phyloP scores from a whole-genome alignment of 1,140 invertebrate species.

The Maconellicoccus hirsutus region DNA sequence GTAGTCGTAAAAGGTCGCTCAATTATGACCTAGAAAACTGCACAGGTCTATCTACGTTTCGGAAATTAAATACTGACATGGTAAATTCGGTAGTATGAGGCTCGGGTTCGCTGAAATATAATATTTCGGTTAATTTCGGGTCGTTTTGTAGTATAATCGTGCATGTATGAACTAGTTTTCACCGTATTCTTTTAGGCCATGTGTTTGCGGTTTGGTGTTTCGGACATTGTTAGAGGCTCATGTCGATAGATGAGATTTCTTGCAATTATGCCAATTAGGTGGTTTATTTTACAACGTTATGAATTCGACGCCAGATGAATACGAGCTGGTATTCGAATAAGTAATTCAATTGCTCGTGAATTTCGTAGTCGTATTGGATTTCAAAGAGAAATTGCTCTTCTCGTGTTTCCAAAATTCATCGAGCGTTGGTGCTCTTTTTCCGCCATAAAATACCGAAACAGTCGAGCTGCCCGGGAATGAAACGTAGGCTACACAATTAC shows the following conservation, averaged over 20 bases:
- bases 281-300: neutral
- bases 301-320: too few species aligned
- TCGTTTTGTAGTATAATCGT: neutral
- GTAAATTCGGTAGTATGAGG: neutral
- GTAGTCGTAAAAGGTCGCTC: neutral
- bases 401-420: too few species aligned
- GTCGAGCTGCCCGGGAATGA: too few species aligned
- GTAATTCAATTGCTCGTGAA: too few species aligned
- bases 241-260: neutral
- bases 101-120: neutral
- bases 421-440: too few species aligned
- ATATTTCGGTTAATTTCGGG: neutral
- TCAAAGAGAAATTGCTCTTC: neutral
- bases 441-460: too few species aligned
- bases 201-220: neutral
- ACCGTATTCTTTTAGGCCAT: too few species aligned
- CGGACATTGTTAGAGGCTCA: neutral
- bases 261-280: neutral
- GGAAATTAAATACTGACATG: neutral
- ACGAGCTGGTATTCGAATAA: too few species aligned
- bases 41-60: neutral
- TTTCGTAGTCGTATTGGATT: neutral
- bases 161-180: neutral
- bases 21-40: constrained; percentile 3
- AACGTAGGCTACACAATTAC: neutral